Percentiles rank a stretch among this genome's conserved stretches.
These are phyloP conservation scores for Brachionus sp. DNA, from an alignment of 1,140 invertebrate species.

Conservation along the genomic window DNA sequence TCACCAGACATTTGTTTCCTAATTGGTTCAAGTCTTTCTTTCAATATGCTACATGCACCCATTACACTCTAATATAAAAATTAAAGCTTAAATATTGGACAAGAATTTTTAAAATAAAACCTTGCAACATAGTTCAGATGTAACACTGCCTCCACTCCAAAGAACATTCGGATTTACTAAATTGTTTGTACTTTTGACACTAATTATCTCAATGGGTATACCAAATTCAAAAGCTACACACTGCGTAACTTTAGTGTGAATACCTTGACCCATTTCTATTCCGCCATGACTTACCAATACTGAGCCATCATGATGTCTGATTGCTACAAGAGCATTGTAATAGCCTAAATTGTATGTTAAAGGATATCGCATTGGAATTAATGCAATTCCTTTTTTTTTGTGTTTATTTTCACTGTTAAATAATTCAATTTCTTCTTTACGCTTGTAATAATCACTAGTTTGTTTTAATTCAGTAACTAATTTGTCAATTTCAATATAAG, in stretches of 20 bases:
- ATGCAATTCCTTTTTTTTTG: conserved; percentile 54
- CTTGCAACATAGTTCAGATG: conserved; percentile 65
- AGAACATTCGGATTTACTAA: conserved; percentile 61
- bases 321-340: conserved; percentile 67
- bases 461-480: conserved; percentile 48
- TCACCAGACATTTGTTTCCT: neutral
- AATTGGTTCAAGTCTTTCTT: conserved; percentile 44
- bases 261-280: conserved; percentile 80
- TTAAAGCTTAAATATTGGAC: neutral
- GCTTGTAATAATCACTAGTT: conserved; percentile 46
- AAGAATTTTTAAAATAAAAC: neutral
- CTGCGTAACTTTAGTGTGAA: conserved; percentile 73
- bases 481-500: conserved; percentile 52
- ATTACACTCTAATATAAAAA: neutral
- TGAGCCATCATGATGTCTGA: conserved; percentile 73
- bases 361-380: conserved; percentile 53
- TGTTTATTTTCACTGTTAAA: conserved; percentile 47
- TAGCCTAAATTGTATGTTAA: conserved; percentile 52
- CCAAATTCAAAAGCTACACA: conserved; percentile 71
- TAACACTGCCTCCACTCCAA: conserved; percentile 70
- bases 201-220: conserved; percentile 68
- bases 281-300: conserved; percentile 73
- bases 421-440: conserved; percentile 37
- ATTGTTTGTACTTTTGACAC: conserved; percentile 67
- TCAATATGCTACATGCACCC: conserved; percentile 46